Base-by-base conservation (phyloP, 2,113 vertebrate genomes). In the Bettongia penicillata region DNA sequence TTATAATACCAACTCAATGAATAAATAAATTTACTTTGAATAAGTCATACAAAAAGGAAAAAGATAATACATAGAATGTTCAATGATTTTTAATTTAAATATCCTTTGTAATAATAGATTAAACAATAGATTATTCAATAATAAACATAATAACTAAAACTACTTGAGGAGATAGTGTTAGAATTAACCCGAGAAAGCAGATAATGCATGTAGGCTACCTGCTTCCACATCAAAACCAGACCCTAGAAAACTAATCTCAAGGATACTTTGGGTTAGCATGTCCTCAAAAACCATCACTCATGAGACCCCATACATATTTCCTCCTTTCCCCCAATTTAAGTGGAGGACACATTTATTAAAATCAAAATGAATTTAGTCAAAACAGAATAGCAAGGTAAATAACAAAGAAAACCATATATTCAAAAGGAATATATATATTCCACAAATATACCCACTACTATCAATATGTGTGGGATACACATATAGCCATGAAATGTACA, bases 71-170 rank as follows among this genome's bases (percentile, higher is more conserved):
- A 25, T 2, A 91, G 1, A 3, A 43, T n/a, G 77, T 49, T 92
- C 6, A 77, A 37, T 77, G n/a, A n/a, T 77, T 96, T 97, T 94
- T 90, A 96, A 91, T 96, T n/a, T 25, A 94, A 90, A 53, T 31
- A 49, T 28, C 16, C 16, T 93, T 97, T 53, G 93, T 53, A 91
- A 93, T 92, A 96, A 93, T 93, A 93, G 89, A 96, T 93, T 91
- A 3, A 19, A 53, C 93, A 50, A 51, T 61, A 52, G 2, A 61
- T 11, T 0, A 93, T 51, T 31, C 12, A 90, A 51, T 93, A 91
- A 94, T 91, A 3, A 57, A 68, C 28, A 68, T 68, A 68, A 19
- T 12, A 84, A 84, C 61, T 90, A 93, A 31, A 31, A 55, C 2
- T 49, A 52, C n/a, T 52, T 48, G 3, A 77, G 2, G 10, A 91